A percentile compares a stretch with the other conserved stretches of the same genome.
Conservation (phyloP, 2,888 invertebrate species). For the Schizotus pectinicornis region DNA sequence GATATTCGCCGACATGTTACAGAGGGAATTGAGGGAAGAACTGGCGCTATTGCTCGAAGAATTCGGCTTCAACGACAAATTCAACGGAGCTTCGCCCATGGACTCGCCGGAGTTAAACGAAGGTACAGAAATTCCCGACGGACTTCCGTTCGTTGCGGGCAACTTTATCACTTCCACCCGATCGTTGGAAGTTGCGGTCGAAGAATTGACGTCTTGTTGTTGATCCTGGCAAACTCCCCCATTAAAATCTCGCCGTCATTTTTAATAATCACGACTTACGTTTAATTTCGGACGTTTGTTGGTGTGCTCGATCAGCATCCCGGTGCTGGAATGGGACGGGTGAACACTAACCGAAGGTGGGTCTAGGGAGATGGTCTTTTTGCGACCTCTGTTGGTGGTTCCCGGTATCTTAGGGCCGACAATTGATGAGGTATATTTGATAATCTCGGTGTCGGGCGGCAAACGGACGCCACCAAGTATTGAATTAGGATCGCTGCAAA, state of each 20-base stretch:
- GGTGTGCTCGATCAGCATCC: constrained; percentile 60
- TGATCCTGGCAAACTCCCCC: constrained; percentile 14
- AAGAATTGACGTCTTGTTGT: constrained; percentile 9
- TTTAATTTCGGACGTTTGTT: constrained; percentile 56
- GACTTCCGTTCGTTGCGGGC: constrained; percentile 67
- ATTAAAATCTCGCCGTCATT: not conserved
- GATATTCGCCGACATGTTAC: constrained; percentile 63
- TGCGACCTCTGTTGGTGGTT: constrained; percentile 82
- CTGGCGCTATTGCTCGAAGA: constrained; percentile 54
- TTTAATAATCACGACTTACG: constrained; percentile 45
- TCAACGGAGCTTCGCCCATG: constrained; percentile 78
- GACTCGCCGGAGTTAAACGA: constrained; percentile 56
- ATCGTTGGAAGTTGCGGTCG: constrained; percentile 59
- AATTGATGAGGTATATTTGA: constrained; percentile 87
- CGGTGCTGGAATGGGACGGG: constrained; percentile 59
- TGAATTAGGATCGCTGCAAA: constrained; percentile 78
- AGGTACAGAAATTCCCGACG: constrained; percentile 49
- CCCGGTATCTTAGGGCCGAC: constrained; percentile 87
- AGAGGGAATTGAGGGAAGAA: constrained; percentile 65
- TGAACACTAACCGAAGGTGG: constrained; percentile 70
- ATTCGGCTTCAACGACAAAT: constrained; percentile 79
- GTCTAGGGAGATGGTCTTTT: constrained; percentile 88
- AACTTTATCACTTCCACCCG: constrained; percentile 84
- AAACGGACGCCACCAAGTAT: constrained; percentile 82
- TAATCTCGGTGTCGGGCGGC: constrained; percentile 89